phyloP scores from a whole-genome alignment of 2,888 invertebrate genomes.

The Monoplex corrugatus region DNA sequence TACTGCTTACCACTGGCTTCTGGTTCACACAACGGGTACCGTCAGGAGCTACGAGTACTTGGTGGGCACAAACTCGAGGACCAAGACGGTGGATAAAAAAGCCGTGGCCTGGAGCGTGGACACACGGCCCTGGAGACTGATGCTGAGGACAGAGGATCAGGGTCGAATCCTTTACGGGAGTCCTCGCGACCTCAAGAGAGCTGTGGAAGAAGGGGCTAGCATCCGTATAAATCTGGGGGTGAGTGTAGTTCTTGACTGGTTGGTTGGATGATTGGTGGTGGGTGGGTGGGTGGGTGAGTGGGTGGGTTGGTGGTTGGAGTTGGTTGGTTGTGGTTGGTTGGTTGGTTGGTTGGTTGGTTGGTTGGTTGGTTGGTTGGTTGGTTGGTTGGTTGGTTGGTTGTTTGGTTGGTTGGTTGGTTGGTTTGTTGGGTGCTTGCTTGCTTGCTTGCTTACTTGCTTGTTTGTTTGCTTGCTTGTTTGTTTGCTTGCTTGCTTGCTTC shows the following conservation, averaged over 20 bases:
- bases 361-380: too few relatives aligned
- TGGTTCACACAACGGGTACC: slow-evolving; percentile 54
- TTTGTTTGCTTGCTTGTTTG: too few relatives aligned
- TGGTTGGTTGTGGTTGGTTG: too few relatives aligned
- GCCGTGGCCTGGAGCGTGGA: slow-evolving; percentile 54
- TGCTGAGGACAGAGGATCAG: slow-evolving; percentile 54
- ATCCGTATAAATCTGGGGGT: slow-evolving; percentile 51
- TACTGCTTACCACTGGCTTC: slow-evolving; percentile 50
- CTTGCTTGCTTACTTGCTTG: too few relatives aligned
- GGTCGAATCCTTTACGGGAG: slow-evolving; percentile 48
- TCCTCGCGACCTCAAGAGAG: slow-evolving; percentile 31
- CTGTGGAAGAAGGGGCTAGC: slow-evolving; percentile 52
- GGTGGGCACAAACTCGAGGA: slow-evolving; percentile 44
- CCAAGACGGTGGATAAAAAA: not conserved
- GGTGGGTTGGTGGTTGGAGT: too few relatives aligned
- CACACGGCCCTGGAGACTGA: slow-evolving; percentile 52
- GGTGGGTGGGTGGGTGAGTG: too few relatives aligned
- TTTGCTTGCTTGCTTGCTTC: too few relatives aligned
- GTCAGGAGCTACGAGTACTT: slow-evolving; percentile 50
- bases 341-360: too few relatives aligned
- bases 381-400: too few relatives aligned
- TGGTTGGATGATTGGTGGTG: too few relatives aligned
- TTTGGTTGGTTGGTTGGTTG: too few relatives aligned
- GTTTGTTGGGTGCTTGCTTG: too few relatives aligned
- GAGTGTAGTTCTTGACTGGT: not conserved